A percentile compares a stretch with the other conserved stretches of the same genome.
Evolutionary conservation across 1,140 invertebrate species (phyloP).

Genomic region (Eumaeus atala): DNA sequence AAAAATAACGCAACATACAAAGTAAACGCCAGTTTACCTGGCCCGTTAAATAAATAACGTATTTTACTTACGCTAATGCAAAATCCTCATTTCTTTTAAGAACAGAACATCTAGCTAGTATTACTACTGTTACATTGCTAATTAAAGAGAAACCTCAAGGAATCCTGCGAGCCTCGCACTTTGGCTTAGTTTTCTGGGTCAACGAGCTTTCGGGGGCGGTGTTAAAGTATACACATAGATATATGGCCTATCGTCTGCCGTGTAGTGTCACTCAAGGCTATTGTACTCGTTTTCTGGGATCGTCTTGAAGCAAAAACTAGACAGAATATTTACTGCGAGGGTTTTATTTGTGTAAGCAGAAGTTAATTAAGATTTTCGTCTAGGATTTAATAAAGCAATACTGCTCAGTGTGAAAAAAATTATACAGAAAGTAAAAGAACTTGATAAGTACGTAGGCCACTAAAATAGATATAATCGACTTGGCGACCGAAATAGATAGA

Average conservation of each 20-base stretch:
- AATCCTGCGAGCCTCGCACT: slow-evolving; percentile 10
- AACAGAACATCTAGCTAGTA: background rate
- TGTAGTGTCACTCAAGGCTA: slow-evolving; percentile 19
- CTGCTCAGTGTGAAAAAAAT: no score
- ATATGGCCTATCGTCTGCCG: slow-evolving; percentile 12
- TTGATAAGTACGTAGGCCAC: no score
- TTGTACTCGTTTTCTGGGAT: slow-evolving; percentile 11
- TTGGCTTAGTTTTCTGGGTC: slow-evolving; percentile 21
- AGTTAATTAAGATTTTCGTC: no score
- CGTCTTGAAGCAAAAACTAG: slow-evolving; percentile 11
- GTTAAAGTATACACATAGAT: slow-evolving; percentile 18
- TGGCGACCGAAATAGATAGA: no score
- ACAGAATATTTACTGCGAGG: slow-evolving; percentile 9
- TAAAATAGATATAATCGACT: no score
- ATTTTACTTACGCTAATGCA: slow-evolving; percentile 8
- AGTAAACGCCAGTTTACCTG: background rate
- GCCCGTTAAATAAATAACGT: background rate
- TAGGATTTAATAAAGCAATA: no score
- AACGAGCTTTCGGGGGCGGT: slow-evolving; percentile 16
- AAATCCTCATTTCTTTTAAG: slow-evolving; percentile 7
- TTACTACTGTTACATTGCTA: slow-evolving; percentile 15
- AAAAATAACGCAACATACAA: background rate
- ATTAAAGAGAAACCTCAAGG: slow-evolving; percentile 20
- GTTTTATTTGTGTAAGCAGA: background rate
- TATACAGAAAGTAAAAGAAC: no score